Base-by-base conservation (phyloP, 2,888 invertebrate genomes). In the Athalia cordata region DNA sequence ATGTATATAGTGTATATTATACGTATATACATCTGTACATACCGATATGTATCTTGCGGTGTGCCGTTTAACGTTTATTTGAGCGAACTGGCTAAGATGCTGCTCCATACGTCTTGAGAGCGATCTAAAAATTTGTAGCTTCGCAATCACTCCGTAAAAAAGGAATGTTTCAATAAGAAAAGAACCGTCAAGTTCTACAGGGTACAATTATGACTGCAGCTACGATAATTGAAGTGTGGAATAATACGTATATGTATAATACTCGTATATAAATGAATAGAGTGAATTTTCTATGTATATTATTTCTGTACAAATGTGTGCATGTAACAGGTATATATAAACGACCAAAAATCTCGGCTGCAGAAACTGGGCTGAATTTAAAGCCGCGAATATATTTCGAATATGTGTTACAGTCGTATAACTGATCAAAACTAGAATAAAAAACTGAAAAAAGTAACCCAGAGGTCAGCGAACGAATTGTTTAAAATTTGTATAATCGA, bases 391-490 rank as follows among this genome's bases (percentile, higher is more conserved):
- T 57, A 68, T 68, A 65, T 65, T 59, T 47, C 3, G 29, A 72
- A 47, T 11, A 61, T 66, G 47, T 66, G 7, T 8, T 49, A 49
- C 29, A 43, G 55, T 13, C 6, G 15, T 9, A 13, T 13, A 4
- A 70, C 43, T 43, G 57, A 13, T 11, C 13, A 15, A 29, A 15
- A 45, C 45, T 0, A 55, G 55, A 29, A 29, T 29, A 29, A 29
- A 29, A 29, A 29, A 29, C n/a, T n/a, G n/a, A 29, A 29, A 29
- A 29, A 29, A 29, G 29, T 6, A 65, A 55, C 29, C 68, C 8
- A 11, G 68, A 68, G 68, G 68, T 68, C 68, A 59, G n/a, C 57
- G 6, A 68, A 68, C 11, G 72, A 72, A 72, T 72, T 47, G n/a
- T 72, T 72, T 72, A 47, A 72, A 72, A 72, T 72, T 47, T 13